phyloP scores from a whole-genome alignment of 2,888 invertebrate species.

The Sminthurinus aureus region DNA sequence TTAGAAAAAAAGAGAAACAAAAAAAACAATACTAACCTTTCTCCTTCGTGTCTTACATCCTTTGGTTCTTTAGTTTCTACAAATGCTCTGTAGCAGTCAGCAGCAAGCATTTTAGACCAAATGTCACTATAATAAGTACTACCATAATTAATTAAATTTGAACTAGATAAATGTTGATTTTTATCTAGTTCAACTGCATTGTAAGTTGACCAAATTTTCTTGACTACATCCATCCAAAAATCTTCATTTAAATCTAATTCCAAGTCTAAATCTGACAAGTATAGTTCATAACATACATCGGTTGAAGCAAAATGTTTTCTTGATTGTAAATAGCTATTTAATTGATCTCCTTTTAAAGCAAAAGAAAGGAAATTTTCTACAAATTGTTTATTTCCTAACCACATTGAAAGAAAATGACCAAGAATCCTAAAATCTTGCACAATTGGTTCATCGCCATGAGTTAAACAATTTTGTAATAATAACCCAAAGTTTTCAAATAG shows the following conservation, averaged over 20 bases:
- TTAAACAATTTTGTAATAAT: constrained; percentile 70
- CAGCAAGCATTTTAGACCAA: constrained; percentile 90
- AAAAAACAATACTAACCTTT: constrained; percentile 58
- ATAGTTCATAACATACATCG: constrained; percentile 81
- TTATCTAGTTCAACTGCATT: constrained; percentile 28
- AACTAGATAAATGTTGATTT: constrained; percentile 22
- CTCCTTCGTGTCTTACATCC: constrained; percentile 55
- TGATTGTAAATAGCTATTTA: constrained; percentile 71
- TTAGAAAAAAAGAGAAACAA: too few species aligned
- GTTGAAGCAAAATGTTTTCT: constrained; percentile 80
- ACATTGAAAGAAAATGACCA: constrained; percentile 33
- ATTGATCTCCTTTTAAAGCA: constrained; percentile 72
- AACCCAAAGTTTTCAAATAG: constrained; percentile 89
- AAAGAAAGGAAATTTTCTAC: constrained; percentile 73
- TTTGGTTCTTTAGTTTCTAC: constrained; percentile 66
- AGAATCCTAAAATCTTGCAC: constrained; percentile 23
- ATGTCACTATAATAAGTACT: constrained; percentile 75
- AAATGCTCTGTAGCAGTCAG: constrained; percentile 88
- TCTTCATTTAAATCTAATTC: constrained; percentile 74
- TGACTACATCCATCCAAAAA: constrained; percentile 83
- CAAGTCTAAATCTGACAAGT: constrained; percentile 81
- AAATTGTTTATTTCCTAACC: constrained; percentile 56
- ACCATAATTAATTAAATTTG: constrained; percentile 23
- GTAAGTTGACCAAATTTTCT: constrained; percentile 80
- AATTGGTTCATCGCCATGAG: neutral